phyloP scores from a whole-genome alignment of 2,797 vertebrate species.

The Myotis daubentonii region DNA sequence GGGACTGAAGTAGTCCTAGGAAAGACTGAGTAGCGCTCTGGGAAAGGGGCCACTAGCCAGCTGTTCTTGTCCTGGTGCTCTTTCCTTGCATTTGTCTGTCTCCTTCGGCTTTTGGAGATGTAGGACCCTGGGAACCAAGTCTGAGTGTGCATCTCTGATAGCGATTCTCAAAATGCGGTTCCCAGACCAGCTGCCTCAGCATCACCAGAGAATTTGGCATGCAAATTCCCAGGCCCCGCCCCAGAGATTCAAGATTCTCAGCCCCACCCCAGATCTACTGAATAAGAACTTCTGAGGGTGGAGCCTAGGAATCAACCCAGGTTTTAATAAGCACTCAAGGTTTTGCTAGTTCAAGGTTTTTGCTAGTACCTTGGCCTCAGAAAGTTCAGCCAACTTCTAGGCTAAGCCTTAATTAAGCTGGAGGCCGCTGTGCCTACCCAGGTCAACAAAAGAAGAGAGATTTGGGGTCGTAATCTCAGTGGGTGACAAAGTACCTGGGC shows the following conservation, averaged over 20 bases:
- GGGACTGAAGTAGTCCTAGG: background rate
- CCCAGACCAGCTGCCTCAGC: background rate
- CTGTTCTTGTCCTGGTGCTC: background rate
- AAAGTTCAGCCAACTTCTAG: background rate
- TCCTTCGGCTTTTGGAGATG: background rate
- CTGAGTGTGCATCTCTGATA: background rate
- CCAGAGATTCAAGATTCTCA: background rate
- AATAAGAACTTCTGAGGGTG: background rate
- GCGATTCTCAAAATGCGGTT: background rate
- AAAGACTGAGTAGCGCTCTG: background rate
- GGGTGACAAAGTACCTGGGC: background rate
- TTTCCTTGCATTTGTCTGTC: background rate
- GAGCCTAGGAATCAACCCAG: background rate
- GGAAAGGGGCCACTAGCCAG: background rate
- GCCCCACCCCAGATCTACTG: background rate
- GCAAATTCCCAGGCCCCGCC: background rate
- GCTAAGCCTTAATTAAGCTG: background rate
- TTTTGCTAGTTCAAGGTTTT: background rate
- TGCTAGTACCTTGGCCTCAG: background rate
- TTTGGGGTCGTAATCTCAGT: background rate
- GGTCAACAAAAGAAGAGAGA: background rate
- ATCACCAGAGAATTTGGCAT: background rate
- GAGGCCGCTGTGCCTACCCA: background rate
- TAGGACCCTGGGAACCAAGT: background rate
- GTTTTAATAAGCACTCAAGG: background rate